A percentile compares a stretch with the other conserved stretches of the same genome.
Evolutionary conservation across 2,888 invertebrate species (phyloP).

Genomic region (Lutraria lutraria): DNA sequence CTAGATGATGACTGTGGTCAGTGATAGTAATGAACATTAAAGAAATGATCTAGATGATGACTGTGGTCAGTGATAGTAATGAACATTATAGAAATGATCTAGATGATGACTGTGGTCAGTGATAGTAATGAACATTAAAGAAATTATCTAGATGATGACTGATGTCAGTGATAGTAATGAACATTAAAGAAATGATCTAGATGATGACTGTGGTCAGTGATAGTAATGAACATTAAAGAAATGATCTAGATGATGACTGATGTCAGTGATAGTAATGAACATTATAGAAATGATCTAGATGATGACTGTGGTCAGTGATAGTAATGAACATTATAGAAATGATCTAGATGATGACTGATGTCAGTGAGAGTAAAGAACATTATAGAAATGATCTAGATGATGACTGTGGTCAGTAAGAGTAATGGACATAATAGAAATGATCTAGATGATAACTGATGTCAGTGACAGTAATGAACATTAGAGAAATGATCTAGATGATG

Average conservation of each 20-base stretch:
- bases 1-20: background rate
- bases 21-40: too few species aligned
- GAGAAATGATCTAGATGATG: too few species aligned
- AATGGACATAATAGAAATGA: too few species aligned
- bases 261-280: background rate
- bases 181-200: too few species aligned
- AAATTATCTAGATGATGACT: background rate
- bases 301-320: background rate
- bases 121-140: too few species aligned
- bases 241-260: background rate
- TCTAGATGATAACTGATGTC: background rate
- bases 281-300: too few species aligned
- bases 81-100: too few species aligned
- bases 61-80: background rate
- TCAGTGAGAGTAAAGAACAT: background rate
- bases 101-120: background rate
- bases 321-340: too few species aligned
- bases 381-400: too few species aligned
- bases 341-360: background rate
- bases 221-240: too few species aligned
- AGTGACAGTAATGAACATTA: too few species aligned
- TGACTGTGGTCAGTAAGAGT: background rate
- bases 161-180: background rate
- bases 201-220: background rate
- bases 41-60: too few species aligned